Evolutionary conservation across 2,888 invertebrate species (phyloP), one percentile per base, ranked within the genome.

Genomic region (Metellina segmentata): DNA sequence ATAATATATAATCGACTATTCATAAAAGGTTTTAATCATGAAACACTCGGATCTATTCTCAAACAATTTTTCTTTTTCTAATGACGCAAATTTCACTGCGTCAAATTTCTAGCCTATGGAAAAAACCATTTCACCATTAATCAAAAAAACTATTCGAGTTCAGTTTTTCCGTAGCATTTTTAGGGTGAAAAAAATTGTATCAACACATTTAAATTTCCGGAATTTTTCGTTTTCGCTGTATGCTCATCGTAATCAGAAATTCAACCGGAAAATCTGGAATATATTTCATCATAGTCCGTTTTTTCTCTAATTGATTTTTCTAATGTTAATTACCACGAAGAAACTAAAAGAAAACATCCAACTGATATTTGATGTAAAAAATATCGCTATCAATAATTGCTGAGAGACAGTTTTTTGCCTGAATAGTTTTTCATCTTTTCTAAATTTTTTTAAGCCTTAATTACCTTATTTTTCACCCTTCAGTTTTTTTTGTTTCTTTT

Each of bases 251-350:
- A 87, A 79, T 87, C 79, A 51, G 19, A 72, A 48, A 71, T 49
- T 70, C n/a, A 86, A 79, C 61, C 70, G 78, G 79, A 78, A 86
- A 71, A 78, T 78, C 69, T 86, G 85, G 75, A 77, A 77, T 81
- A 8, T 49, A 77, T 49, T 74, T 34, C 51, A 51, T 83, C n/a
- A n/a, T 71, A 9, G 7, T 0, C 7, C 34, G 52, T 61, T 11
- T 61, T 52, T 61, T 78, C 9, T n/a, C 34, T 51, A 34, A 70
- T 70, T 78, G 86, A 79, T 48, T 86, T 69, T 49, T 49, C 16
- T 78, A 70, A 70, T 49, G 71, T 86, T 86, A 86, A 86, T 86
- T 86, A 86, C 79, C 78, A 49, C 61, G 16, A 51, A n/a, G 71
- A 78, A 48, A 48, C 16, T 20, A n/a, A 51, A 51, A 78, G 48